A percentile compares a stretch with the other conserved stretches of the same genome.
Evolutionary conservation across 2,888 invertebrate species (phyloP).

Genomic region (Tenthredo mesomela): DNA sequence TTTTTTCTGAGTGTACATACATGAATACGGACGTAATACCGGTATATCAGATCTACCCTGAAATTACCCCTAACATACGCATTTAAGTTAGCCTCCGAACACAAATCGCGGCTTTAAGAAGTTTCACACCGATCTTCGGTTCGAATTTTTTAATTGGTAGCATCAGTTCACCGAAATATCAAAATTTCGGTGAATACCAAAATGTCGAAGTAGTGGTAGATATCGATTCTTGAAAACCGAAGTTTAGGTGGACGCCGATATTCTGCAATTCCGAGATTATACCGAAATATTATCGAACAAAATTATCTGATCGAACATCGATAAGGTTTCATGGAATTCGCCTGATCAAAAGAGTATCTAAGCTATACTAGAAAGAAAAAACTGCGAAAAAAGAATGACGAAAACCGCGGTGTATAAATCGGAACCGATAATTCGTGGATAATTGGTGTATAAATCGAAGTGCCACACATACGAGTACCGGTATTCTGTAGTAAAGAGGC

Average conservation of each 20-base stretch:
- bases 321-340: background rate
- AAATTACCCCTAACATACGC: slow-evolving; percentile 58
- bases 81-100: slow-evolving; percentile 33
- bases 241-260: too few relatives aligned
- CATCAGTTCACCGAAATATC: too few relatives aligned
- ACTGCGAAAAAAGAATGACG: background rate
- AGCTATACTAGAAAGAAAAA: background rate
- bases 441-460: slow-evolving; percentile 60
- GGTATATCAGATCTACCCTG: slow-evolving; percentile 54
- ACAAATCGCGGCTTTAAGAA: background rate
- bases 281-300: too few relatives aligned
- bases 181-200: too few relatives aligned
- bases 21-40: slow-evolving; percentile 55
- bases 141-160: too few relatives aligned
- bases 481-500: background rate
- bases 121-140: too few relatives aligned
- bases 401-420: background rate
- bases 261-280: too few relatives aligned
- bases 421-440: slow-evolving; percentile 49
- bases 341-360: background rate
- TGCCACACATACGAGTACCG: background rate
- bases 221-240: too few relatives aligned
- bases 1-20: too few relatives aligned
- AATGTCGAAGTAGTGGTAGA: too few relatives aligned
- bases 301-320: too few relatives aligned